phyloP scores from a whole-genome alignment of 2,797 vertebrate species.

The Tinamus major region DNA sequence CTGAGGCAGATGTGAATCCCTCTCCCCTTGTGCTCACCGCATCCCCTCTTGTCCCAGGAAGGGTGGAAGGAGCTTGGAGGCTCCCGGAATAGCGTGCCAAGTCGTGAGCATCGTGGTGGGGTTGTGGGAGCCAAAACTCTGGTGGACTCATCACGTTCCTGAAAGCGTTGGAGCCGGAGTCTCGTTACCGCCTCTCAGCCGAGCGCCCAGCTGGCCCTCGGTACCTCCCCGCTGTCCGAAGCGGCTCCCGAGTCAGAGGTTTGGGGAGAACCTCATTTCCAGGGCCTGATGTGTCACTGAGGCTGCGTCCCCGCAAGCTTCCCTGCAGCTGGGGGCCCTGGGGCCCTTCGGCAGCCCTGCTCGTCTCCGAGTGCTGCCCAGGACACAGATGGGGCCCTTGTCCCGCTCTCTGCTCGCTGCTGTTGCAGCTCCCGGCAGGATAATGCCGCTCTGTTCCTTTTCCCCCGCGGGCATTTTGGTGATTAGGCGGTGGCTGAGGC shows the following conservation, averaged over 20 bases:
- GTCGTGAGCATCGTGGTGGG: neutral
- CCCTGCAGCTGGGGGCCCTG: fast-evolving
- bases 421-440: neutral
- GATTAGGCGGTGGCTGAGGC: neutral
- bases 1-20: neutral
- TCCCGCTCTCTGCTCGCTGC: neutral
- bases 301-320: fast-evolving
- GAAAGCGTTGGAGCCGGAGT: neutral
- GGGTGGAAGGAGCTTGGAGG: neutral
- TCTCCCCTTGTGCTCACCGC: neutral
- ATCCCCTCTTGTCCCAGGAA: neutral
- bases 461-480: too few relatives aligned
- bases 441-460: neutral
- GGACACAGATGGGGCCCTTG: neutral
- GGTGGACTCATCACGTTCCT: neutral
- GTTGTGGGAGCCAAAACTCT: conserved; percentile 34
- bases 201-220: neutral
- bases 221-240: neutral
- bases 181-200: neutral
- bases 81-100: conserved; percentile 41
- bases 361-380: neutral
- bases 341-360: neutral
- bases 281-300: neutral
- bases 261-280: neutral
- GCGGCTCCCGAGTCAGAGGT: neutral